Percentiles rank a stretch among this genome's conserved stretches.
phyloP scores from a whole-genome alignment of 2,888 invertebrate species.

The Gisinianus flammeolus region DNA sequence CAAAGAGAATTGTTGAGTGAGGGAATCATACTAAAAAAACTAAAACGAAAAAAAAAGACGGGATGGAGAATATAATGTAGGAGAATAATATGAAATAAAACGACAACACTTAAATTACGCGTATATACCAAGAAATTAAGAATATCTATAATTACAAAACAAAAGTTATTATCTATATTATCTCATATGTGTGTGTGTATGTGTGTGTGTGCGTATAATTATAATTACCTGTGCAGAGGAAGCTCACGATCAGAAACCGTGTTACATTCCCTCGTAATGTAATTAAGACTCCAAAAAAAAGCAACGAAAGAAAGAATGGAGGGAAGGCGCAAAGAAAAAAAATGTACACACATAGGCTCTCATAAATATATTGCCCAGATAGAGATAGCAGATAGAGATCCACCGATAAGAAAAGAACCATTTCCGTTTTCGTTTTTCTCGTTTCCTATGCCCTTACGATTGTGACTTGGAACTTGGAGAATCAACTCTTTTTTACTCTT shows the following conservation, averaged over 20 bases:
- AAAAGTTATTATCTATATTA: background rate
- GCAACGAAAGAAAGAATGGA: background rate
- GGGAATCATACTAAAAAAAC: too few relatives aligned
- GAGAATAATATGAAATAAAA: background rate
- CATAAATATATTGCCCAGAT: background rate
- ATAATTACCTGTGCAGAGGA: background rate
- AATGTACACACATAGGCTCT: background rate
- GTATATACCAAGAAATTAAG: background rate
- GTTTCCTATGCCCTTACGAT: background rate
- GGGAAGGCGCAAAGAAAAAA: background rate
- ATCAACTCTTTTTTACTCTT: too few relatives aligned
- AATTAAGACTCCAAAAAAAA: constrained; percentile 1
- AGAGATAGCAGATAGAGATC: constrained; percentile 4
- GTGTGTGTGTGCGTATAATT: background rate
- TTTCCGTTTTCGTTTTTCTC: constrained; percentile 18
- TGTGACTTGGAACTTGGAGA: background rate
- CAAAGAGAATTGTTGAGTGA: too few relatives aligned
- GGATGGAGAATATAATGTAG: too few relatives aligned
- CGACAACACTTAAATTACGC: background rate
- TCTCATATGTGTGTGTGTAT: background rate
- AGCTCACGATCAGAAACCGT: background rate
- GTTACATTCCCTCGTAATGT: constrained; percentile 15
- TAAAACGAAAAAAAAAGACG: too few relatives aligned
- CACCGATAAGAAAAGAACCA: background rate
- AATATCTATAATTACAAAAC: background rate